These are phyloP conservation scores for Drosophila rellima DNA, from an alignment of 2,888 invertebrate genomes.

Conservation along the genomic window DNA sequence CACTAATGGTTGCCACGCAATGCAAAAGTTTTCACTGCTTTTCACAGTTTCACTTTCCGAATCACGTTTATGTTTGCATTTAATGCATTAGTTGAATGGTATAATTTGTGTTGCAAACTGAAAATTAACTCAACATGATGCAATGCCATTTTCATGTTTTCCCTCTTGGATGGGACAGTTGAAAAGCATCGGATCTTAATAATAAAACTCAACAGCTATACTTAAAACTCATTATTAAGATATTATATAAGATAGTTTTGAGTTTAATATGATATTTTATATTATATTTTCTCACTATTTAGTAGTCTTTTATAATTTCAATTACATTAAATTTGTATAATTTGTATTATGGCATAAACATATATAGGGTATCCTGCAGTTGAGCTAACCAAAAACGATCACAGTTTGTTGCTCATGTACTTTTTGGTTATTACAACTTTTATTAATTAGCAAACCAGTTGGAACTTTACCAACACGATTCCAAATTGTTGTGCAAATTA, in stretches of 20 bases:
- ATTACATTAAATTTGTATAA: too few species aligned
- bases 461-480: slow-evolving; percentile 18
- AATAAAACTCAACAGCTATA: too few species aligned
- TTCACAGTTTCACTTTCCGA: slow-evolving; percentile 12
- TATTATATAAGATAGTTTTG: too few species aligned
- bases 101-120: slow-evolving; percentile 9
- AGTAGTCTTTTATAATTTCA: too few species aligned
- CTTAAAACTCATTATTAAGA: too few species aligned
- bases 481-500: slow-evolving; percentile 18
- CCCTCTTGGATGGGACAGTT: neutral
- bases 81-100: slow-evolving; percentile 8
- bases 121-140: slow-evolving; percentile 13
- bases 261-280: too few species aligned
- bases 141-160: slow-evolving; percentile 4
- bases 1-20: slow-evolving; percentile 46
- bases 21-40: slow-evolving; percentile 38
- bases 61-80: slow-evolving; percentile 10
- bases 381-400: too few species aligned
- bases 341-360: too few species aligned
- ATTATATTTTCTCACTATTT: too few species aligned
- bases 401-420: neutral
- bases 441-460: slow-evolving; percentile 19
- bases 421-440: slow-evolving; percentile 12
- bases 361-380: neutral
- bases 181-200: too few species aligned